Conservation (phyloP, 2,113 vertebrate genomes). For the Notothenia coriiceps region DNA sequence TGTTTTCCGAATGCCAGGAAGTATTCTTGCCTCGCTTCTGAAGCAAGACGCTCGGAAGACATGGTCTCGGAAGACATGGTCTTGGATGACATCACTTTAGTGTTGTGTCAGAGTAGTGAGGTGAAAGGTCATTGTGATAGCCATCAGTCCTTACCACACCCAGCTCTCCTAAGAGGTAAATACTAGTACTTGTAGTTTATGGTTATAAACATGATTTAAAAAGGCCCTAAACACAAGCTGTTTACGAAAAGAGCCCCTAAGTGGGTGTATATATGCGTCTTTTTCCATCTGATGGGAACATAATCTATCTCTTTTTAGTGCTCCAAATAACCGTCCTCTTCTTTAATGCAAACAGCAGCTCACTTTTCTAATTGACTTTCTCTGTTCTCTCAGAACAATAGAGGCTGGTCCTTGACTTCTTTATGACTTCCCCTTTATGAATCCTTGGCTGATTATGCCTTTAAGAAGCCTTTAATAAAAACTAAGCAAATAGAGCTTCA, state of each 20-base stretch:
- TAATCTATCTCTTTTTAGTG: constrained; percentile 13
- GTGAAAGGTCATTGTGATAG: constrained; percentile 54
- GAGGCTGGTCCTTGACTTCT: constrained; percentile 67
- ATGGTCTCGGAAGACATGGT: not conserved
- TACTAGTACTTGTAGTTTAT: constrained; percentile 6
- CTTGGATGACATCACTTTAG: constrained; percentile 12
- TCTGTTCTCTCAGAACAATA: constrained; percentile 64
- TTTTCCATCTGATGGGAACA: constrained; percentile 33
- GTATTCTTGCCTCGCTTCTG: too few species aligned
- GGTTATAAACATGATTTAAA: constrained; percentile 37
- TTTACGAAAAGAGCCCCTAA: constrained; percentile 29
- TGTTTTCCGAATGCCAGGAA: too few species aligned
- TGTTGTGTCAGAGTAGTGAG: constrained; percentile 23
- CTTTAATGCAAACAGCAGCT: constrained; percentile 53
- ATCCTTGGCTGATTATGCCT: constrained; percentile 62
- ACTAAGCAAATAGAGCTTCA: constrained; percentile 73
- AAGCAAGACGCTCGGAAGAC: too few species aligned
- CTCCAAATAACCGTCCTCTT: constrained; percentile 16
- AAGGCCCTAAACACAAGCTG: constrained; percentile 19
- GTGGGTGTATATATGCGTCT: constrained; percentile 5
- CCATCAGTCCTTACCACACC: constrained; percentile 31
- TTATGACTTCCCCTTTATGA: constrained; percentile 78
- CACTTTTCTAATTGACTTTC: constrained; percentile 72
- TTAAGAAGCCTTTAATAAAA: constrained; percentile 75
- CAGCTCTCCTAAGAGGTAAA: constrained; percentile 31